Evolutionary conservation across 2,797 vertebrate genomes (phyloP).

Genomic region (Lutra lutra): DNA sequence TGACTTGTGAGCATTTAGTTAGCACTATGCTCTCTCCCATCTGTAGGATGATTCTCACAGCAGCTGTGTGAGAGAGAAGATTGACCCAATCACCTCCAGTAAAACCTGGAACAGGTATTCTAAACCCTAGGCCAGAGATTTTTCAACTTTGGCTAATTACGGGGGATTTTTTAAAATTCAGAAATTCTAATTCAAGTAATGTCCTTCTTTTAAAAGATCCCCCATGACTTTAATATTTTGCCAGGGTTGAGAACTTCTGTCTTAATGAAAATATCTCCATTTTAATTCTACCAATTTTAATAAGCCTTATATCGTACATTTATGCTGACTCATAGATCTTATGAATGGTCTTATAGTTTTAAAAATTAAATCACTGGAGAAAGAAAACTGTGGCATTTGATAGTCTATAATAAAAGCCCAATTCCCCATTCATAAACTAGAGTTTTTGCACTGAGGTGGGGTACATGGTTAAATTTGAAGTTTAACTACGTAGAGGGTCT

Average conservation of each 20-base stretch:
- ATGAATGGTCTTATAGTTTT: neutral
- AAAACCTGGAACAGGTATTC: neutral
- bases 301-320: neutral
- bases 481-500: neutral
- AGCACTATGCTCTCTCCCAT: neutral
- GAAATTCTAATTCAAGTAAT: neutral
- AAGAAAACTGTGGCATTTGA: neutral
- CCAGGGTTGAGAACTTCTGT: neutral
- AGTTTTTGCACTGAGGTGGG: neutral
- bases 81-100: too few species aligned
- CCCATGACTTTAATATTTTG: neutral
- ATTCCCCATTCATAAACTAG: neutral
- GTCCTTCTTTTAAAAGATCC: neutral
- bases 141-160: neutral
- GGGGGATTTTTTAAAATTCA: neutral
- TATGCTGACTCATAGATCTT: neutral
- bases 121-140: too few species aligned
- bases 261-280: neutral
- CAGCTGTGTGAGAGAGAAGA: neutral
- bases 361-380: neutral
- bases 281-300: neutral
- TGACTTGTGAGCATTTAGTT: neutral
- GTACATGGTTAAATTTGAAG: neutral
- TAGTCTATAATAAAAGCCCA: neutral
- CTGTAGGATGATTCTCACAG: neutral